phyloP scores from a whole-genome alignment of 92 coral and sea anemone genomes.

The Umimayanthus chanpuru region DNA sequence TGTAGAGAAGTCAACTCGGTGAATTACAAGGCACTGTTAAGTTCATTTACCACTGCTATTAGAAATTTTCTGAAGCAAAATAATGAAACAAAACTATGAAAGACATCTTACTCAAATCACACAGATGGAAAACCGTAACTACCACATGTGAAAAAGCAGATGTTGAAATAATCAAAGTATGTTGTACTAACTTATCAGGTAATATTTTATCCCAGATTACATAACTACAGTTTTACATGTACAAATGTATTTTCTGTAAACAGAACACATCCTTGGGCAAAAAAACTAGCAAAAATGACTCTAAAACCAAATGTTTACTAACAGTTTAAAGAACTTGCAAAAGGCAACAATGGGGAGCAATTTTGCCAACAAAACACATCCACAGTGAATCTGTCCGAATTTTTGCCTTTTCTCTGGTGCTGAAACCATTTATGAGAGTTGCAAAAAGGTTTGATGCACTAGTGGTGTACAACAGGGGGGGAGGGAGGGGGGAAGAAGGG shows the following conservation, averaged over 20 bases:
- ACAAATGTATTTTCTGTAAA: too few species aligned
- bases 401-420: not conserved
- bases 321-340: not conserved
- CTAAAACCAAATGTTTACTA: not conserved
- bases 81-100: too few species aligned
- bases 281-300: not conserved
- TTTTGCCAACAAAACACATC: not conserved
- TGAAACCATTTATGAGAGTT: not conserved
- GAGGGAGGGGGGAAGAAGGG: not conserved
- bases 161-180: not conserved
- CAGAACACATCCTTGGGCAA: not conserved
- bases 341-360: not conserved
- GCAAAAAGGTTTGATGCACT: not conserved
- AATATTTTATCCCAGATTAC: not conserved
- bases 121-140: too few species aligned
- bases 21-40: too few species aligned
- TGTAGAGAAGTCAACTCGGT: too few species aligned
- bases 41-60: too few species aligned
- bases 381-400: not conserved
- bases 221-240: not conserved
- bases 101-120: too few species aligned
- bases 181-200: not conserved
- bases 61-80: too few species aligned
- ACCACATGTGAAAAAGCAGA: not conserved
- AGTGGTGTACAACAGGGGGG: too few species aligned